Evolutionary conservation across 2,113 vertebrate genomes (phyloP).

Genomic region (Halichoeres trimaculatus): DNA sequence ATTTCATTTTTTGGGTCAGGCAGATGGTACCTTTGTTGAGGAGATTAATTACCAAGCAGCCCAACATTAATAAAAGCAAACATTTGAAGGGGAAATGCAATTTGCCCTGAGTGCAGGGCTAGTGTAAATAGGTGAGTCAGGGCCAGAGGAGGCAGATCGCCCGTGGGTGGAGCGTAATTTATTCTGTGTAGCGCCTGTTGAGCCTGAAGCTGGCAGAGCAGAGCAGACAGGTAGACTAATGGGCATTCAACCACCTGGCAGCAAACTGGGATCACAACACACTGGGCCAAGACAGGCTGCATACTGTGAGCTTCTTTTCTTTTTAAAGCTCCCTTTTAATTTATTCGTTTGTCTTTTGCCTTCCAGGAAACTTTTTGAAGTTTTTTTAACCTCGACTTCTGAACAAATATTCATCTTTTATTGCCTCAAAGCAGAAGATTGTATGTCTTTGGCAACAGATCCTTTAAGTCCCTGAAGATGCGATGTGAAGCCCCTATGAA

Average conservation of each 20-base stretch:
- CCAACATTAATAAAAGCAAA: constrained; percentile 83
- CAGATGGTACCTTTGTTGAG: constrained; percentile 83
- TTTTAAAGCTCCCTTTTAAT: not conserved
- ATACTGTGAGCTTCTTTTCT: constrained; percentile 3
- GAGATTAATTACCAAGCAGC: constrained; percentile 80
- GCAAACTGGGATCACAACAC: constrained; percentile 35
- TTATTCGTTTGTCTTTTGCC: not conserved
- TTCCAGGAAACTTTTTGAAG: constrained; percentile 25
- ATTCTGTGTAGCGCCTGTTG: constrained; percentile 69
- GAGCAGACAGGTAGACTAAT: constrained; percentile 72
- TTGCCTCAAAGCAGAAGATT: not conserved
- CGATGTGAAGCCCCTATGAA: too few relatives aligned
- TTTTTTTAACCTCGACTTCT: not conserved
- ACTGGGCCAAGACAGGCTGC: constrained; percentile 24
- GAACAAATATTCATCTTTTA: not conserved
- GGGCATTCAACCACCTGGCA: constrained; percentile 70
- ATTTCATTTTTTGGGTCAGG: constrained; percentile 81
- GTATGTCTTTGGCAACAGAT: not conserved
- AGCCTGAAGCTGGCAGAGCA: constrained; percentile 63
- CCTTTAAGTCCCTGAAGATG: too few relatives aligned
- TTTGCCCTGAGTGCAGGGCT: constrained; percentile 65
- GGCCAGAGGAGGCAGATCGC: constrained; percentile 62
- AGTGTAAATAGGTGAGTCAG: constrained; percentile 74
- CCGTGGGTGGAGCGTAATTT: constrained; percentile 69
- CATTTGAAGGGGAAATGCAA: constrained; percentile 80